Evolutionary conservation across 2,888 invertebrate species (phyloP), one percentile per base, ranked within the genome.

Genomic region (Lithodes maja): DNA sequence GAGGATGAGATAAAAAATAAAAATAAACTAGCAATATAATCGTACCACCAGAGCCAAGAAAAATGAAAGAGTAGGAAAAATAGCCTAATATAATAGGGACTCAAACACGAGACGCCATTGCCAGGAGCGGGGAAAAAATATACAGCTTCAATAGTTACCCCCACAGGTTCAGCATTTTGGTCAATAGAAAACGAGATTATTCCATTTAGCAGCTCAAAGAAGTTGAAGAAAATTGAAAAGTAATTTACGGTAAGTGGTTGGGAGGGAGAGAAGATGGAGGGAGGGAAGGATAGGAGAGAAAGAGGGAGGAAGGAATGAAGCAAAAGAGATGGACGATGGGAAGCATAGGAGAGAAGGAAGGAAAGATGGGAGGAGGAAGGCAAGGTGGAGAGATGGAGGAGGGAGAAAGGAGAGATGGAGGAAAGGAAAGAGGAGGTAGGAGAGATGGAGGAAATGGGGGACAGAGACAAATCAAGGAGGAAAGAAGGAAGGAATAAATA

Each of bases 401-500:
- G 49, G 52, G 52, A 49, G 15, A 49, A 50, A 50, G 49, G 17
- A 49, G 7, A 15, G 49, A 49, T 7, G 17, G 52, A 15, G 49
- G 49, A 15, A 15, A 78, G 49, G 52, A 15, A 49, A 78, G 52
- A 15, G 52, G 49, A 50, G 17, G 0, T 49, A 50, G 52, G 49
- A 79, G n/a, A 53, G 17, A 79, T 12, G 54, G 17, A 15, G n/a
- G 17, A 7, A 52, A n/a, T 12, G 9, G 49, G 15, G 7, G 17
- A 78, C 17, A 15, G 52, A 78, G 9, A 3, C 2, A 78, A 50
- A 15, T 7, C 17, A 80, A 2, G 55, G 5, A 54, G 55, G 55
- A 80, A 80, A 17, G n/a, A 80, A 80, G 33, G 12, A 54, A 54
- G n/a, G 55, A 80, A 54, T 15, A 50, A 15, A 80, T 12, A 54